Evolutionary conservation across 2,113 vertebrate species (phyloP), one percentile per base, ranked within the genome.

Genomic region (Rhinichthys klamathensis): DNA sequence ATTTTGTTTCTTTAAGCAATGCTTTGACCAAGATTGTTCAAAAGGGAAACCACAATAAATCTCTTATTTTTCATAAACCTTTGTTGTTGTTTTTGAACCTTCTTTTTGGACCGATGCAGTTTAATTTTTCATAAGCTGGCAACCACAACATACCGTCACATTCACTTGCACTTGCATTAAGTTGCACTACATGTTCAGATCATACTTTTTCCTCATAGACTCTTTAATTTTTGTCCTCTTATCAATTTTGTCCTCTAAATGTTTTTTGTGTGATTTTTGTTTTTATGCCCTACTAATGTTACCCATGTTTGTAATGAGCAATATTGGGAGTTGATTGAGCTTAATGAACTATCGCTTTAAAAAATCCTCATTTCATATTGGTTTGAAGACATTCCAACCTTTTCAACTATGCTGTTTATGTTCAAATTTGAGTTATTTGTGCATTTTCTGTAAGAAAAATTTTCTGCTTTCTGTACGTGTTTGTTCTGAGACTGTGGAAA

Each of bases 401-500:
- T 49, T 30, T 35, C 12, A 23, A 82, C 32, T 27, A 38, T 44
- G 1, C 27, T 6, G 46, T 46, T 32, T 67, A 35, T 70, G 86
- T 77, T 88, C 75, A 95, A 95, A 94, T 32, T 11, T 92, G 89
- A 90, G 96, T 96, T 96, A 94, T 97, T 96, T 94, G 95, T 97
- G 95, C 92, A 30, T 80, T 46, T 46, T 74, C 54, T 83, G 95
- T 96, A 95, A 96, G 94, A 91, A 94, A 94, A 67, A 32, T 25
- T 27, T 96, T 98, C 93, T 88, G 93, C 92, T 94, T 92, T 98
- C 95, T 98, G 96, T 97, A 96, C 90, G 93, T 80, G 46, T 85
- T 96, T 96, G 96, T 95, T 96, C 96, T 93, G 92, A 95, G 94
- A 95, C 96, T 97, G 96, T 96, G 96, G 93, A 95, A 91, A 93